phyloP scores from a whole-genome alignment of 1,140 invertebrate species.

The Hyles vespertilio region DNA sequence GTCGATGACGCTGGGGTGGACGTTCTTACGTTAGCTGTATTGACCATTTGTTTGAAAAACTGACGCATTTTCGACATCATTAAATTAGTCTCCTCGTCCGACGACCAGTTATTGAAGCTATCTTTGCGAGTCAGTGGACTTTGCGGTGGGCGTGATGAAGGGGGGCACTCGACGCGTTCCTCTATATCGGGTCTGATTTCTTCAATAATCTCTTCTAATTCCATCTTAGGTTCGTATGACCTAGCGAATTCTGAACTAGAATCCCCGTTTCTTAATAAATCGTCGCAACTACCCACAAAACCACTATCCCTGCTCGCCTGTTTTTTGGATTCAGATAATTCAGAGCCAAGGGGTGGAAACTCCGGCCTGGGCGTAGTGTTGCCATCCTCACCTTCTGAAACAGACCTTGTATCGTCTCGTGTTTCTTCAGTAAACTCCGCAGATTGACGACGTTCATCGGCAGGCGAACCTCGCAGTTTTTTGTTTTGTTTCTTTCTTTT shows the following conservation, averaged over 20 bases:
- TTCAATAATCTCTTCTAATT: constrained; percentile 77
- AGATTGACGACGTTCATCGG: constrained; percentile 72
- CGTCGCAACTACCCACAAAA: constrained; percentile 91
- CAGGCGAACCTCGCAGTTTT: constrained; percentile 77
- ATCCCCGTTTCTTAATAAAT: constrained; percentile 82
- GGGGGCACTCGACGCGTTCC: constrained; percentile 60
- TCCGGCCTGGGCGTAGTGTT: constrained; percentile 80
- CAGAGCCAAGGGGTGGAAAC: constrained; percentile 71
- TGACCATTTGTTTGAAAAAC: constrained; percentile 92
- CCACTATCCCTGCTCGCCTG: constrained; percentile 91
- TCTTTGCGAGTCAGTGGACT: constrained; percentile 85
- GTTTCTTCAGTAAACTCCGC: constrained; percentile 66
- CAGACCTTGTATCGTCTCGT: constrained; percentile 78
- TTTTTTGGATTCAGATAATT: constrained; percentile 77
- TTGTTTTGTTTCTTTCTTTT: constrained; percentile 87
- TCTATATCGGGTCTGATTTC: constrained; percentile 70
- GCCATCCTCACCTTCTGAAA: constrained; percentile 78
- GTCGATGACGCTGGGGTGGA: constrained; percentile 76
- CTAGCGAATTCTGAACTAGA: constrained; percentile 71
- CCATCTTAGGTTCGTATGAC: constrained; percentile 74
- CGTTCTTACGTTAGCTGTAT: constrained; percentile 78
- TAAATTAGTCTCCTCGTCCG: constrained; percentile 93
- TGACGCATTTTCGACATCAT: constrained; percentile 97
- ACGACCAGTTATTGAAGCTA: constrained; percentile 95
- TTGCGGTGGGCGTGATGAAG: constrained; percentile 62